Conservation (phyloP, 2,113 vertebrate species). For the Pipra filicauda region DNA sequence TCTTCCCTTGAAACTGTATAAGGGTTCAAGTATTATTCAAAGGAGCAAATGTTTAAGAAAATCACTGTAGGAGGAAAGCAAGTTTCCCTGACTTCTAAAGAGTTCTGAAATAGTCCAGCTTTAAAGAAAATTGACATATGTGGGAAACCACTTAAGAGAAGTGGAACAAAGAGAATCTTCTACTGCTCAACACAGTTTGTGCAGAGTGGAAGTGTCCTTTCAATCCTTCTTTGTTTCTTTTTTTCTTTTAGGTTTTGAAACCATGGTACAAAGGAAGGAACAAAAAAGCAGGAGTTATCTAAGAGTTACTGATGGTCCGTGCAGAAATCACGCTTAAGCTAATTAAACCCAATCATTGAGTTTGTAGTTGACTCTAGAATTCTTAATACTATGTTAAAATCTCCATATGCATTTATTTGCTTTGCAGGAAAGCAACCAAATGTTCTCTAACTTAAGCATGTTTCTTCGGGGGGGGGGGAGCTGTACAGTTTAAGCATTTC, state of each 20-base stretch:
- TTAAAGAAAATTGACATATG: not conserved
- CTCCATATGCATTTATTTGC: not conserved
- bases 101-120: not conserved
- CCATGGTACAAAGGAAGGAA: not conserved
- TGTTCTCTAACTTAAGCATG: not conserved
- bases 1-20: not conserved
- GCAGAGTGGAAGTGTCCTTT: rapidly evolving
- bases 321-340: constrained; percentile 3
- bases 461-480: rapidly evolving
- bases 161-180: not conserved
- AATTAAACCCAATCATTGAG: constrained; percentile 17
- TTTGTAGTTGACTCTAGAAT: not conserved
- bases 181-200: not conserved
- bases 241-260: not conserved
- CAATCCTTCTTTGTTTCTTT: not conserved
- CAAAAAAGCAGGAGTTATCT: not conserved
- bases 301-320: not conserved
- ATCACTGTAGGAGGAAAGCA: not conserved
- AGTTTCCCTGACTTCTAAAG: not conserved
- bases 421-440: not conserved
- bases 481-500: not conserved
- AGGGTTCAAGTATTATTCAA: not conserved
- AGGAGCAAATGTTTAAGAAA: not conserved
- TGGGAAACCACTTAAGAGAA: not conserved
- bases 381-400: not conserved